These are phyloP conservation scores for Pseudomyrmex sp. DNA, from an alignment of 1,140 invertebrate species.

Conservation along the genomic window DNA sequence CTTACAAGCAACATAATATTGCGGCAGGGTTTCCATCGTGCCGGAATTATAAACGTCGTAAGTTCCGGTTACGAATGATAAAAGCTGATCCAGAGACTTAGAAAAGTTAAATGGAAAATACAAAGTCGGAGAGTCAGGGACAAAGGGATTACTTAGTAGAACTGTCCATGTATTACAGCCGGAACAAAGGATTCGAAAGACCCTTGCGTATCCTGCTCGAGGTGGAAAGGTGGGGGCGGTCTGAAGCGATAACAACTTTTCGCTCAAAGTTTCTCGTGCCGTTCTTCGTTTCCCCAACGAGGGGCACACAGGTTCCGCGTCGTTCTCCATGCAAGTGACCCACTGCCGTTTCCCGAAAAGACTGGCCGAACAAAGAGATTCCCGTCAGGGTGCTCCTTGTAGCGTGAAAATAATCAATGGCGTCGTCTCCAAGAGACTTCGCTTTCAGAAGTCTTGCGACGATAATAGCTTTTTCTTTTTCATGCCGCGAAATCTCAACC, in stretches of 20 bases:
- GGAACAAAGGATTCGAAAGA: constrained; percentile 63
- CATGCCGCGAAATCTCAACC: constrained; percentile 1
- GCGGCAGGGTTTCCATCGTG: not conserved
- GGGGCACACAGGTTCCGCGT: not conserved
- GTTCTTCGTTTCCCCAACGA: constrained; percentile 1
- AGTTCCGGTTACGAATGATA: constrained; percentile 29
- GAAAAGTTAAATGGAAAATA: constrained; percentile 57
- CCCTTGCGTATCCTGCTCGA: constrained; percentile 28
- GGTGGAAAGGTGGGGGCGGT: constrained; percentile 42
- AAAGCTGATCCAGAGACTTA: constrained; percentile 35
- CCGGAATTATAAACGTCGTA: constrained; percentile 32
- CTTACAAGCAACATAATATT: not conserved
- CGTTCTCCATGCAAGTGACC: constrained; percentile 63
- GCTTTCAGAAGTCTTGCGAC: constrained; percentile 16
- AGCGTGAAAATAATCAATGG: constrained; percentile 71
- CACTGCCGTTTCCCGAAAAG: constrained; percentile 45
- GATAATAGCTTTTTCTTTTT: constrained; percentile 21
- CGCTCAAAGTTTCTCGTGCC: constrained; percentile 53
- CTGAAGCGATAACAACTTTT: constrained; percentile 62
- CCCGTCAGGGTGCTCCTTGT: constrained; percentile 64
- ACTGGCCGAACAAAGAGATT: constrained; percentile 68
- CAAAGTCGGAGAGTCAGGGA: constrained; percentile 46
- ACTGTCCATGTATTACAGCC: constrained; percentile 45
- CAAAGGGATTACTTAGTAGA: constrained; percentile 57
- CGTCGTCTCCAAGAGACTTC: not conserved